phyloP scores from a whole-genome alignment of 1,140 invertebrate species.

The Drosophila yakuba region DNA sequence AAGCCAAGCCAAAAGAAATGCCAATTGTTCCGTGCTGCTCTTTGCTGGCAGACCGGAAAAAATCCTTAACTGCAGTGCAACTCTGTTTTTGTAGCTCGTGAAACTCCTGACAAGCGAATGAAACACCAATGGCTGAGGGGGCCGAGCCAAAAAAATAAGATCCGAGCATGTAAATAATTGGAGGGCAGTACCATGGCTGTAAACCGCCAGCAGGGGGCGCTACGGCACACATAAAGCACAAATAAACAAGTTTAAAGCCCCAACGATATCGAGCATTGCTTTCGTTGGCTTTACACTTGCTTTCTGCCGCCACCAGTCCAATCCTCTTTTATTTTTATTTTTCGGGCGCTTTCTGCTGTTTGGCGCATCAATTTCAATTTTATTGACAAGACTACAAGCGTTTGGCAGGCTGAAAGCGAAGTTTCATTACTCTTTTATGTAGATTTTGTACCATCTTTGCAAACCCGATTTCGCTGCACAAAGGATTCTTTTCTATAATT shows the following conservation, averaged over 20 bases:
- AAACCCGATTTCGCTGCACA: background rate
- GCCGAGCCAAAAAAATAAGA: slow-evolving; percentile 60
- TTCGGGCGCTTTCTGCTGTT: slow-evolving; percentile 65
- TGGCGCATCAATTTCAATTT: slow-evolving; percentile 82
- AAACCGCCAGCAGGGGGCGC: slow-evolving; percentile 38
- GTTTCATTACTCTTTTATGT: slow-evolving; percentile 43
- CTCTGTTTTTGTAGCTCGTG: slow-evolving; percentile 52
- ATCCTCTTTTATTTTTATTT: slow-evolving; percentile 81
- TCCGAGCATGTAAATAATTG: slow-evolving; percentile 74
- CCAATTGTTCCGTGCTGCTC: slow-evolving; percentile 45
- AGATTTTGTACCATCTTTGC: background rate
- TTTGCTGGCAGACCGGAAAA: slow-evolving; percentile 12
- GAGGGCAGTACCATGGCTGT: slow-evolving; percentile 35
- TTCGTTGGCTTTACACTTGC: slow-evolving; percentile 57
- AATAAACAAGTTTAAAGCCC: slow-evolving; percentile 77
- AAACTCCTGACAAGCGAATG: slow-evolving; percentile 64
- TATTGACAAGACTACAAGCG: slow-evolving; percentile 67
- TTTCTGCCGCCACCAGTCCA: slow-evolving; percentile 13
- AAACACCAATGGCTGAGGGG: slow-evolving; percentile 20
- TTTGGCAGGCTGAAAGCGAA: slow-evolving; percentile 8
- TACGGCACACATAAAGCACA: slow-evolving; percentile 62
- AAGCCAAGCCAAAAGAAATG: slow-evolving; percentile 39
- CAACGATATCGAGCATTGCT: slow-evolving; percentile 58
- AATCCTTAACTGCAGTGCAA: slow-evolving; percentile 55
- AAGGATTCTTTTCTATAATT: no score